These are phyloP conservation scores for Drosophila paucipuncta DNA, from an alignment of 2,888 invertebrate species.

Conservation along the genomic window DNA sequence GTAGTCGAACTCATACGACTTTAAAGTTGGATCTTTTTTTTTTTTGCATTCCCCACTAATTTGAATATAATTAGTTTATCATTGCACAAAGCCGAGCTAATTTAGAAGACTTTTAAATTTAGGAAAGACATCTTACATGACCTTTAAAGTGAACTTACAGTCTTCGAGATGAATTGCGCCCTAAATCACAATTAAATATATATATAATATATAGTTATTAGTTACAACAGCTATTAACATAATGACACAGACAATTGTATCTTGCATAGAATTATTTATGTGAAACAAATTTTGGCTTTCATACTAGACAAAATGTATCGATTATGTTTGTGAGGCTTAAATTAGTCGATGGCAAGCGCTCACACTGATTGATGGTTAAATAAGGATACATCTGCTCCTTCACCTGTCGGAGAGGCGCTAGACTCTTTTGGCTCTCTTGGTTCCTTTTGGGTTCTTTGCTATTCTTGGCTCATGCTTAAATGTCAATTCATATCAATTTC, in stretches of 20 bases:
- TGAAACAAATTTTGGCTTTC: background rate
- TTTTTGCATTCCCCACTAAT: background rate
- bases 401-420: background rate
- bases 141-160: background rate
- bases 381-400: background rate
- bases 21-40: background rate
- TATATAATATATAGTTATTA: background rate
- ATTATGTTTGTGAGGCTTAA: conserved; percentile 7
- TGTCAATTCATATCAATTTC: conserved; percentile 53
- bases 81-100: background rate
- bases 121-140: background rate
- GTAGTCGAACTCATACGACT: background rate
- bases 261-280: background rate
- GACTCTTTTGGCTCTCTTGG: background rate
- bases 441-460: background rate
- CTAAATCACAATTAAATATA: background rate
- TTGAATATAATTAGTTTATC: background rate
- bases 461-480: conserved; percentile 10
- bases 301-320: background rate
- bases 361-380: conserved; percentile 16
- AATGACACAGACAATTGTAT: background rate
- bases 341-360: conserved; percentile 10
- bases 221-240: background rate
- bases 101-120: background rate
- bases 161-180: background rate